A percentile compares a stretch with the other conserved stretches of the same genome.
These are phyloP conservation scores for Agriopis marginaria DNA, from an alignment of 2,888 invertebrate species.

Conservation along the genomic window DNA sequence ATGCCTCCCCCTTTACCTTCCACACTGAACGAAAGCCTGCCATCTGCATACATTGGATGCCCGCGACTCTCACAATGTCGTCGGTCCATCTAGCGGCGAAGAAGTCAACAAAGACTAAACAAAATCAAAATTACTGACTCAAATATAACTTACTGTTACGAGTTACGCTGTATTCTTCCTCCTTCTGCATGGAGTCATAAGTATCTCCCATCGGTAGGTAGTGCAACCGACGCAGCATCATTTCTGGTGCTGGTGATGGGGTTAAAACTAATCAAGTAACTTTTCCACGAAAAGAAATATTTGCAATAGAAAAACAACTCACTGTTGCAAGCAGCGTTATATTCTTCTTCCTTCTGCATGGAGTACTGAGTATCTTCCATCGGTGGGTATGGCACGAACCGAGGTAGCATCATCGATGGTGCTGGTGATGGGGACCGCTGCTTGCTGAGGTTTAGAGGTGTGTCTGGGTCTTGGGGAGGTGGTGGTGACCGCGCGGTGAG, in stretches of 20 bases:
- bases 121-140: background rate
- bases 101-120: too few species aligned
- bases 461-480: slow-evolving; percentile 89
- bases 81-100: too few species aligned
- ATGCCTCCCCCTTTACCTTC: too few species aligned
- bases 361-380: slow-evolving; percentile 77
- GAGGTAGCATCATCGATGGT: slow-evolving; percentile 83
- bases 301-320: slow-evolving; percentile 50
- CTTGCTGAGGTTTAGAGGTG: slow-evolving; percentile 95
- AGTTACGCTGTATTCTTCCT: slow-evolving; percentile 74
- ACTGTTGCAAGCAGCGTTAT: slow-evolving; percentile 75
- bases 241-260: slow-evolving; percentile 85
- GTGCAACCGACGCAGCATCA: slow-evolving; percentile 83
- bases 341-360: slow-evolving; percentile 81
- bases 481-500: slow-evolving; percentile 88
- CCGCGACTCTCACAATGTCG: too few species aligned
- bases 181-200: slow-evolving; percentile 76
- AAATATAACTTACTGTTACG: slow-evolving; percentile 48
- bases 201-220: slow-evolving; percentile 80
- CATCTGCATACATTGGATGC: too few species aligned
- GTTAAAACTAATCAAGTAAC: slow-evolving; percentile 39
- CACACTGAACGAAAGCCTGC: too few species aligned
- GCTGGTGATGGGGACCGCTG: slow-evolving; percentile 89
- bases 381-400: slow-evolving; percentile 82
- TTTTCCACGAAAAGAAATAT: too few species aligned